Base-by-base conservation (phyloP, 2,888 invertebrate species). In the Mythimna loreyi region DNA sequence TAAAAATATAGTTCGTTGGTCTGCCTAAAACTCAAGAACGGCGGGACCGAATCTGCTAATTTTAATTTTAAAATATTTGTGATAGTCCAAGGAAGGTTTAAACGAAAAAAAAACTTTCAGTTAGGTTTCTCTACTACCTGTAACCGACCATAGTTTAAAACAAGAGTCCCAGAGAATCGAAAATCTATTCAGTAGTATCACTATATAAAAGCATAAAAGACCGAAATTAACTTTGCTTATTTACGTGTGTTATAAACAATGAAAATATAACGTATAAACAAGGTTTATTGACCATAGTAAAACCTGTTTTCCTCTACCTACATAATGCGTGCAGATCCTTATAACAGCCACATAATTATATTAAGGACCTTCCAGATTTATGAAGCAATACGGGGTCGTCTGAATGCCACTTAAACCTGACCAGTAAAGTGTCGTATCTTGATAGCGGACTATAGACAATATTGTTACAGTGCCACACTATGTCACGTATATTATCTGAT, bases 401-500 rank as follows among this genome's bases (percentile, higher is more conserved):
- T 59, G 60, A 52, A 30, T 9, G 53, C 40, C 16, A 61, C 43
- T 70, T 43, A 19, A 71, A n/a, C 47, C 21, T 43, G 28, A 65
- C 53, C 61, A 33, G 61, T 69, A 57, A 69, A 63, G 11, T 13
- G 36, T n/a, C 19, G 60, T 45, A 23, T 60, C 16, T 28, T 47
- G 58, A 52, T 47, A 53, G 57, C 43, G 25, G 40, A 19, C 25
- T 19, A 40, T 61, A n/a, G 43, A 25, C 68, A 45, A 52, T 61
- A 71, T 61, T 61, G 60, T 57, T 13, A 13, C 45, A 21, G 19
- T 8, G 8, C 50, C 2, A 50, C 16, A 19, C 25, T 28, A 23
- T 23, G 3, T 21, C 2, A 23, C 13, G 13, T 8, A 8, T 1
- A n/a, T n/a, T n/a, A 28, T 45, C 11, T 57, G 19, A 33, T 47